Percentiles rank a stretch among this genome's conserved stretches.
phyloP scores from a whole-genome alignment of 2,888 invertebrate species.

The Gerosis bhagava region DNA sequence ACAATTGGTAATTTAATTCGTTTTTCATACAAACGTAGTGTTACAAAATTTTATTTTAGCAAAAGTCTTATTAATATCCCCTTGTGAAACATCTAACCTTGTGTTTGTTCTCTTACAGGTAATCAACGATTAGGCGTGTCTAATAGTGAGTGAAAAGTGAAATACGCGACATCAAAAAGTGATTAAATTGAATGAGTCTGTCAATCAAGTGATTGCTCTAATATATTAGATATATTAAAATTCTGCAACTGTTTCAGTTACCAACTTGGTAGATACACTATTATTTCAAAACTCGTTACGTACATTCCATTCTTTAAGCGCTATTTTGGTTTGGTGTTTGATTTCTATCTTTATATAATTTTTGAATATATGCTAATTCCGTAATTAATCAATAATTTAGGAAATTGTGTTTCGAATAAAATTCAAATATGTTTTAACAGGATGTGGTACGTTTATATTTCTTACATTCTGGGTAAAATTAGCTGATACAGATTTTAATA shows the following conservation, averaged over 20 bases:
- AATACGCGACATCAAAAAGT: not conserved
- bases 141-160: slow-evolving; percentile 5
- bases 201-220: slow-evolving; percentile 14
- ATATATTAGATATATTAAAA: slow-evolving; percentile 16
- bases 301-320: not conserved
- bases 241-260: slow-evolving; percentile 1
- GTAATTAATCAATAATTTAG: too few species aligned
- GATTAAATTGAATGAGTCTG: slow-evolving; percentile 9
- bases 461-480: too few species aligned
- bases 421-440: too few species aligned
- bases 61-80: slow-evolving; percentile 11
- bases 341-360: too few species aligned
- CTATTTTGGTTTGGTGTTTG: too few species aligned
- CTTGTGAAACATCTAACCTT: slow-evolving; percentile 9
- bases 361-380: too few species aligned
- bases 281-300: slow-evolving; percentile 3
- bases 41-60: too few species aligned
- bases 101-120: slow-evolving; percentile 17
- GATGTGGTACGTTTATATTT: too few species aligned
- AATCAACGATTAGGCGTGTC: slow-evolving; percentile 17
- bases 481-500: too few species aligned
- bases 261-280: too few species aligned
- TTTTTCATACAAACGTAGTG: slow-evolving; percentile 9
- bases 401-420: too few species aligned
- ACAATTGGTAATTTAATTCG: slow-evolving; percentile 6